Evolutionary conservation across 1,140 invertebrate species (phyloP), one percentile per base, ranked within the genome.

Genomic region (Linepithema humile): DNA sequence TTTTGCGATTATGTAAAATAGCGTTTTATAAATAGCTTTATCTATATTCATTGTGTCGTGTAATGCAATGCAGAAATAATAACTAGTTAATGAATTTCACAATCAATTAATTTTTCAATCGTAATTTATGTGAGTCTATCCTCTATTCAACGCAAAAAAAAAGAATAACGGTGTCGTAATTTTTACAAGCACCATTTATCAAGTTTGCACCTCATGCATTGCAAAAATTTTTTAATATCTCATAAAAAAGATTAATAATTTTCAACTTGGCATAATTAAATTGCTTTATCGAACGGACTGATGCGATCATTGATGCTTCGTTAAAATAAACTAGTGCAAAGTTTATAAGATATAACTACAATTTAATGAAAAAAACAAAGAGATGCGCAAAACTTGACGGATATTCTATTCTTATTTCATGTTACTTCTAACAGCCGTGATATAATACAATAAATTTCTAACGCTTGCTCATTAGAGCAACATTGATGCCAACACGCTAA

Each of bases 1-100:
- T 23, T 17, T 69, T 70, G 20, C 45, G 6, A n/a, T 23, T 70
- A 69, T 70, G 3, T 70, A 50, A 50, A 70, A 35, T 10, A 70
- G 10, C n/a, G 29, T 20, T 70, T 50, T 5, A 50, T 20, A 70
- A 32, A 50, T 35, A 60, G 17, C 48, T 53, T 53, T 20, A 53
- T 20, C n/a, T 20, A n/a, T 35, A 70, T 35, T 45, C 45, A 50
- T 50, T 48, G 45, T 26, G n/a, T 32, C 29, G 17, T 29, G 17
- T 7, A 29, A 17, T 67, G 15, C 0, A 3, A 29, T 35, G 32
- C 29, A n/a, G n/a, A 50, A 2, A 15, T 69, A 32, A 1, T 53
- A 10, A 10, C 9, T 17, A 20, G 17, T 50, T 35, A 15, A 70
- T 50, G 32, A 70, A 53, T 20, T 70, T 70, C 53, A 53, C 29